Evolutionary conservation across 2,888 invertebrate species (phyloP), one percentile per base, ranked within the genome.

Genomic region (Oligia latruncula): DNA sequence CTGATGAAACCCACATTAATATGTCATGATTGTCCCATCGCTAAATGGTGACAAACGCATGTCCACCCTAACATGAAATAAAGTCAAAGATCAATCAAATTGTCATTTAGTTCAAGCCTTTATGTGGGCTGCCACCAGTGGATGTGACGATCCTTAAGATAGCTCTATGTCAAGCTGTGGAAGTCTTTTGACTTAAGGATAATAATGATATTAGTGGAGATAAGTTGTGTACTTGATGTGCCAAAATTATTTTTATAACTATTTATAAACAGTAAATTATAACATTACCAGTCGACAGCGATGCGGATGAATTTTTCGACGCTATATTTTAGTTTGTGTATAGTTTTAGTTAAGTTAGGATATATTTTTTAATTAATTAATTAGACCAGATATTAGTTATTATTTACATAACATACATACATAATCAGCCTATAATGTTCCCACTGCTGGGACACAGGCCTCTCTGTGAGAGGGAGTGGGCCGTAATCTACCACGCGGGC

Each of bases 31-130:
- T 62, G 60, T 60, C 40, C 29, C 40, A 58, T 71, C 40, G 40
- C 15, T 62, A 65, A 78, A 84, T 64, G 55, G 15, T 84, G 84
- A 79, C 67, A 79, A 62, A 58, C n/a, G 46, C 40, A 52, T 79
- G 66, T 78, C 62, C 71, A 84, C 67, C 62, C 62, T 11, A 64
- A 79, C 67, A 79, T 49, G 67, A 46, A 35, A 49, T 23, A 58
- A 66, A 66, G 43, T n/a, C 20, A 60, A 65, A 40, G 4, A 40
- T 3, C 3, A n/a, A 62, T 35, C 60, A 62, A 77, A 60, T 40
- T 83, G 83, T 66, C 77, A 71, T 77, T 77, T 58, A 23, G 40
- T 64, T 82, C 5, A 82, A 74, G 46, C 4, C 43, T 62, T 62
- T 64, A 64, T 70, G 80, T 83, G 68, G 78, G 80, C n/a, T 58